phyloP scores from a whole-genome alignment of 2,797 vertebrate species.

The Astyanax mexicanus region DNA sequence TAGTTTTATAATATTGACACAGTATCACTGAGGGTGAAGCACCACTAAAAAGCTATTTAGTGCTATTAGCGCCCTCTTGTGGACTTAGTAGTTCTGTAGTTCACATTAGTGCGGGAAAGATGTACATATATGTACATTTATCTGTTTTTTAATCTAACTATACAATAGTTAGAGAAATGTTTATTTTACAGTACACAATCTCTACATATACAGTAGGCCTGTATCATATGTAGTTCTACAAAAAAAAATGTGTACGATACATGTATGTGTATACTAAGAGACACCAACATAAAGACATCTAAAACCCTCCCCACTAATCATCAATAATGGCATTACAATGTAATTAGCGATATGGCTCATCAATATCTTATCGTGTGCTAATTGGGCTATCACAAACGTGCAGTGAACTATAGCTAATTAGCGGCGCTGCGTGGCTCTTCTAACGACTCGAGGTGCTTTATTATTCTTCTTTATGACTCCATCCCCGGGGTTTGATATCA shows the following conservation, averaged over 20 bases:
- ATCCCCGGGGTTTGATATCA: neutral
- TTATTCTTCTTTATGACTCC: constrained; percentile 17
- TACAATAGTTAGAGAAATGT: too few species aligned
- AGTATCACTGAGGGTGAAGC: too few species aligned
- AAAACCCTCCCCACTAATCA: neutral
- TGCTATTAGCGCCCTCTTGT: too few species aligned
- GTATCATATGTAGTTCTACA: neutral
- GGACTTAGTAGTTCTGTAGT: too few species aligned
- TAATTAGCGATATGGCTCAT: neutral
- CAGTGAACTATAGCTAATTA: constrained; percentile 29
- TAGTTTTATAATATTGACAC: too few species aligned
- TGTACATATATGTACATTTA: too few species aligned
- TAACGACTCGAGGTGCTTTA: neutral
- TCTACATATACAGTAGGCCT: neutral
- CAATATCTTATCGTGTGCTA: neutral
- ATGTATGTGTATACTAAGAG: neutral
- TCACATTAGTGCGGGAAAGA: too few species aligned
- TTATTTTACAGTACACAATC: too few species aligned
- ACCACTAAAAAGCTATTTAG: too few species aligned
- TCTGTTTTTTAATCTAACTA: too few species aligned
- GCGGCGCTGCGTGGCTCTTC: neutral
- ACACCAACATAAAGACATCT: neutral
- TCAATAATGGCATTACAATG: neutral
- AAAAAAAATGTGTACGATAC: neutral
- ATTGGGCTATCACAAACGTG: constrained; percentile 24